Conservation (phyloP, 2,888 invertebrate species). For the Phorcus lineatus region DNA sequence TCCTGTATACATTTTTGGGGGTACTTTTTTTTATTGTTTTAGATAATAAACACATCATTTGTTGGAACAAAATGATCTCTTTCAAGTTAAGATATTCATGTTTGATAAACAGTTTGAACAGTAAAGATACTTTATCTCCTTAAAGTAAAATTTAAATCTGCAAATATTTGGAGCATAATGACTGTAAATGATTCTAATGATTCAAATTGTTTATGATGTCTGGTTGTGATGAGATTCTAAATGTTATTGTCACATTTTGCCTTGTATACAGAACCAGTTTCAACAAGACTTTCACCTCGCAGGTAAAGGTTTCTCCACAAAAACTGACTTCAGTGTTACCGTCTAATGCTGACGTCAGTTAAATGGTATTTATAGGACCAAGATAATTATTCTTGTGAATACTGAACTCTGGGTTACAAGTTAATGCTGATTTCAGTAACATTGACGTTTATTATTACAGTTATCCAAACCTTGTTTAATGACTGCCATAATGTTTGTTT, state of each 20-base stretch:
- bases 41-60: too few relatives aligned
- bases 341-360: background rate
- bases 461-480: too few relatives aligned
- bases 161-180: background rate
- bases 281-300: background rate
- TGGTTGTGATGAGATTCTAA: background rate
- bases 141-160: background rate
- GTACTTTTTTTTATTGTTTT: too few relatives aligned
- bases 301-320: conserved; percentile 1
- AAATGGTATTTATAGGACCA: background rate
- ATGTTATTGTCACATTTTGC: conserved; percentile 9
- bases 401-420: too few relatives aligned
- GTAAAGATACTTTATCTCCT: background rate
- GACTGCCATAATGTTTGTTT: too few relatives aligned
- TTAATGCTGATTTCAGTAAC: too few relatives aligned
- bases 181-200: background rate
- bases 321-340: background rate
- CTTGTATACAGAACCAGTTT: conserved; percentile 8
- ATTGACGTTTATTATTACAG: too few relatives aligned
- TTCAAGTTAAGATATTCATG: background rate
- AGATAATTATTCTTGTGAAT: too few relatives aligned
- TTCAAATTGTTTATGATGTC: background rate
- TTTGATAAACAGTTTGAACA: background rate
- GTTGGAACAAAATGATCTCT: background rate
- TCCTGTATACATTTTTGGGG: too few relatives aligned